Evolutionary conservation across 2,113 vertebrate species (phyloP).

Genomic region (Sander lucioperca): DNA sequence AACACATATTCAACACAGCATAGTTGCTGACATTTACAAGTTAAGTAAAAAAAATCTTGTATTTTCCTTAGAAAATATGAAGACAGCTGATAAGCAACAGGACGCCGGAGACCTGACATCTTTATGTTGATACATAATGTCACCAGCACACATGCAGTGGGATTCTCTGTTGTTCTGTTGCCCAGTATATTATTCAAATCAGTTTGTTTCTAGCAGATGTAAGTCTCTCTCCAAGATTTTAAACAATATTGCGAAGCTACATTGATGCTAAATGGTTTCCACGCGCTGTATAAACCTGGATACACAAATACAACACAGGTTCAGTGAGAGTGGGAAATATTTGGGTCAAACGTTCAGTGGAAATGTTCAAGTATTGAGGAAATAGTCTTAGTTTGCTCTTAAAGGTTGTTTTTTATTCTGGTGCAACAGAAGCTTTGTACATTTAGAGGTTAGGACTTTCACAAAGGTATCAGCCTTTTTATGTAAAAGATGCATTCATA

Average conservation of each 20-base stretch:
- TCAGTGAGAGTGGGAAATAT: slow-evolving; percentile 8
- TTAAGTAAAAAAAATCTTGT: neutral
- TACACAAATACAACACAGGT: slow-evolving; percentile 33
- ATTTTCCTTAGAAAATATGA: neutral
- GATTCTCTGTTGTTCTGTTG: slow-evolving; percentile 36
- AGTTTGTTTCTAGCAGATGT: slow-evolving; percentile 25
- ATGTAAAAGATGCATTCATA: neutral
- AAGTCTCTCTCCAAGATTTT: slow-evolving; percentile 36
- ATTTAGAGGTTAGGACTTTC: neutral
- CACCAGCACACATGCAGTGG: slow-evolving; percentile 9
- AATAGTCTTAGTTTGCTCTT: neutral
- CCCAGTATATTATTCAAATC: slow-evolving; percentile 50
- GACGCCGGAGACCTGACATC: slow-evolving; percentile 5
- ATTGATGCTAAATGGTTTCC: slow-evolving; percentile 50
- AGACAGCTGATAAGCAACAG: slow-evolving; percentile 10
- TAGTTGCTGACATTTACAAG: slow-evolving; percentile 5
- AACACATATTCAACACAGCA: neutral
- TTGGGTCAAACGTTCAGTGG: slow-evolving; percentile 19
- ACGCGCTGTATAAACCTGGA: slow-evolving; percentile 33
- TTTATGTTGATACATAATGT: slow-evolving; percentile 26
- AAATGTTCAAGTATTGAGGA: slow-evolving; percentile 16
- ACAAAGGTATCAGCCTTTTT: neutral
- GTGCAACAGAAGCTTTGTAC: neutral
- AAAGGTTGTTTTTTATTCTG: neutral
- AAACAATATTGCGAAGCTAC: slow-evolving; percentile 16